Evolutionary conservation across 2,797 vertebrate genomes (phyloP), one percentile per base, ranked within the genome.

Genomic region (Thamnophis elegans): DNA sequence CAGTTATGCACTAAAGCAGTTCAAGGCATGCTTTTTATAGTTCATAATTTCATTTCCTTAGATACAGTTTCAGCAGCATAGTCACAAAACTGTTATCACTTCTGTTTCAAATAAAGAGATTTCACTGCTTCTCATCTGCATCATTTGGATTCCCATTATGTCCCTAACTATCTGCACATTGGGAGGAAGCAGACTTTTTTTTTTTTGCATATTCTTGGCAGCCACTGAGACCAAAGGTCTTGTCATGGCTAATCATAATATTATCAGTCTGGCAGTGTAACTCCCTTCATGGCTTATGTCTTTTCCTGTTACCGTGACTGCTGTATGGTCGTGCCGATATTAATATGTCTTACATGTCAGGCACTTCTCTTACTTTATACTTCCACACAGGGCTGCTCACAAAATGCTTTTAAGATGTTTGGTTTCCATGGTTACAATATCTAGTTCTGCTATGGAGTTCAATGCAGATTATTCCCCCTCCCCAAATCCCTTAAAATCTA

Each of bases 261-360:
- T 94, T 90, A 93, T 90, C 89, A 91, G 42, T 11, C 53, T 0
- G 0, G 73, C 14, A 93, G 90, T 90, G 93, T 73, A 94, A 94
- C 5, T 90, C 94, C 91, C 26, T 47, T 88, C 85, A 59, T 60
- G 25, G 54, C 42, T 78, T 95, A 94, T 94, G 94, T 1, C 93
- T 92, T 95, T 94, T 91, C 91, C 93, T 94, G 59, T 96, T 95
- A 95, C 4, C 86, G 96, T 90, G 95, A 93, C 95, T 95, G 95
- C 92, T 94, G 90, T 60, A 91, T 93, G 88, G 92, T 96, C 95
- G 87, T 93, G 93, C 92, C 92, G 94, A 91, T 93, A 92, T 93
- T 54, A 93, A 92, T 1, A 26, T 91, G 93, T 96, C 95, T 95
- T 91, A 91, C 78, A 93, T 85, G 87, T 36, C 91, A 88, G 85